Evolutionary conservation across 2,113 vertebrate genomes (phyloP).

Genomic region (Trachemys scripta): DNA sequence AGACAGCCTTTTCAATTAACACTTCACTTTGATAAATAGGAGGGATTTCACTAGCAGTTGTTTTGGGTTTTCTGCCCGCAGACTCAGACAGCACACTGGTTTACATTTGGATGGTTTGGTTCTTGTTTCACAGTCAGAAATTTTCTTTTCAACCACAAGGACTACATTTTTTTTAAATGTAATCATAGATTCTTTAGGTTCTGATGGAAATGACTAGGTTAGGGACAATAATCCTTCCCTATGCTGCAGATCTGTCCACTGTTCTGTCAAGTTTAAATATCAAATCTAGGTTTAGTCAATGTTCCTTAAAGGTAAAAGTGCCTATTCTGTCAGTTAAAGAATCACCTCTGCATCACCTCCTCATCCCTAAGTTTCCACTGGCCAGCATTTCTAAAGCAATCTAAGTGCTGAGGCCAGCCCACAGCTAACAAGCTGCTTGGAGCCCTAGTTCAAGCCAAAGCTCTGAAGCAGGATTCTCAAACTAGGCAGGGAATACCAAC

Average conservation of each 20-base stretch:
- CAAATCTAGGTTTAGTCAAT: background rate
- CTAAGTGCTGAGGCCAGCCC: background rate
- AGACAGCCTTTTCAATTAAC: conserved; percentile 29
- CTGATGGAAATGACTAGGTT: background rate
- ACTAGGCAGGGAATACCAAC: background rate
- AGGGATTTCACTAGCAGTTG: background rate
- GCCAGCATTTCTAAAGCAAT: background rate
- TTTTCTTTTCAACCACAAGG: conserved; percentile 4
- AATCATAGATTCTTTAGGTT: background rate
- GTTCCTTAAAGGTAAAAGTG: background rate
- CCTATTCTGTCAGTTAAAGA: background rate
- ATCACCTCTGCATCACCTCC: background rate
- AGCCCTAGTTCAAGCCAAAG: background rate
- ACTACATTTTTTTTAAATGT: background rate
- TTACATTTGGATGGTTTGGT: background rate
- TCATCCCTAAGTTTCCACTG: background rate
- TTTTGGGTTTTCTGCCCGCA: conserved; percentile 4
- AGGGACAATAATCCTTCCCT: background rate
- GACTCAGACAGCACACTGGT: background rate
- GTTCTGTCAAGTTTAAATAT: background rate
- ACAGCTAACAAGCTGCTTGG: background rate
- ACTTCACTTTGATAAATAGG: background rate
- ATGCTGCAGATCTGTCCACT: background rate
- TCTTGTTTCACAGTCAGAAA: background rate
- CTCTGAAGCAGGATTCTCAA: background rate